Percentiles rank a stretch among this genome's conserved stretches.
These are phyloP conservation scores for Trissolcus brochymenae DNA, from an alignment of 2,888 invertebrate genomes.

Conservation along the genomic window DNA sequence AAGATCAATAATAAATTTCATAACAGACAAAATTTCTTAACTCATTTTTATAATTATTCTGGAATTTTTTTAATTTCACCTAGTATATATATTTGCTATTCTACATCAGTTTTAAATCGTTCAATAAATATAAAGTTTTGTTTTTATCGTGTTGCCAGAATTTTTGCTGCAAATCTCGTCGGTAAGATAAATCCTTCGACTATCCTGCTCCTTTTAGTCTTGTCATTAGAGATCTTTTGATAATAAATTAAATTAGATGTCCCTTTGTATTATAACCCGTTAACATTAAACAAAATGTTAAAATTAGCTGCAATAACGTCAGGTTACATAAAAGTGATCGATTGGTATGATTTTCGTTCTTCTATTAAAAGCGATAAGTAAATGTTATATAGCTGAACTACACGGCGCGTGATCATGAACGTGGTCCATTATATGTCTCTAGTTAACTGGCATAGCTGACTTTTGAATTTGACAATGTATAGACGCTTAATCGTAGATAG, in stretches of 20 bases:
- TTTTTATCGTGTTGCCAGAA: too few species aligned
- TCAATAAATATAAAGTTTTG: too few species aligned
- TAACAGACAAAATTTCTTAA: too few species aligned
- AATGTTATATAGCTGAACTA: constrained; percentile 49
- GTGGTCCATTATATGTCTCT: constrained; percentile 39
- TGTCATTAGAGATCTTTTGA: too few species aligned
- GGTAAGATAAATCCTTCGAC: too few species aligned
- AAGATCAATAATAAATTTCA: too few species aligned
- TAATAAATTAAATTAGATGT: neutral
- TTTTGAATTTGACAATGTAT: constrained; percentile 55
- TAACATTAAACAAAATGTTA: constrained; percentile 2
- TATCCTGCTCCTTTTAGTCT: too few species aligned
- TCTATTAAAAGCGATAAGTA: constrained; percentile 31
- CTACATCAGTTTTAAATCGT: too few species aligned
- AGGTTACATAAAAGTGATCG: constrained; percentile 35
- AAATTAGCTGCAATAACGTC: constrained; percentile 23
- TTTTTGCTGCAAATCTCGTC: too few species aligned
- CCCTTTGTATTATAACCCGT: neutral
- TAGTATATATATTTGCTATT: too few species aligned
- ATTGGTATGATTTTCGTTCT: constrained; percentile 26
- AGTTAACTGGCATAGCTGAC: constrained; percentile 46
- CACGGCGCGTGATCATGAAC: constrained; percentile 40
- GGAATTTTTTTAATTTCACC: too few species aligned
- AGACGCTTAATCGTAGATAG: constrained; percentile 37
- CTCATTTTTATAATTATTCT: too few species aligned